A percentile compares a stretch with the other conserved stretches of the same genome.
phyloP scores from a whole-genome alignment of 2,888 invertebrate species.

The Drosophila fungiperda region DNA sequence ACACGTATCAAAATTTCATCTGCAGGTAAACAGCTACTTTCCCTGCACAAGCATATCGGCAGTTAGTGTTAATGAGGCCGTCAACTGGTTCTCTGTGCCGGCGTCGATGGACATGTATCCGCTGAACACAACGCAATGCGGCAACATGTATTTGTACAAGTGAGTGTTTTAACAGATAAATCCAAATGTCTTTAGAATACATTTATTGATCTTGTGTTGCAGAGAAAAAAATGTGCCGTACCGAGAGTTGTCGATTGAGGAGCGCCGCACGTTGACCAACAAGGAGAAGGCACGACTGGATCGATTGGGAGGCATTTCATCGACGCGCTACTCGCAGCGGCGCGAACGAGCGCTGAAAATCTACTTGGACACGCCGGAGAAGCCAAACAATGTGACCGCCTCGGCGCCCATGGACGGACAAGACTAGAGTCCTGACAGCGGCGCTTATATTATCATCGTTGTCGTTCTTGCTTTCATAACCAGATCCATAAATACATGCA shows the following conservation, averaged over 20 bases:
- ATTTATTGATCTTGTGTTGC: constrained; percentile 17
- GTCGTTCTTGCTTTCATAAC: constrained; percentile 22
- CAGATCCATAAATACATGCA: constrained; percentile 29
- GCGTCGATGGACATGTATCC: constrained; percentile 87
- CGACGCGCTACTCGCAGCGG: constrained; percentile 87
- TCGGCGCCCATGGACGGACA: constrained; percentile 67
- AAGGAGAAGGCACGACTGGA: constrained; percentile 87
- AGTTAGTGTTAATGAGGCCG: constrained; percentile 87
- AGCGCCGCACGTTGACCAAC: constrained; percentile 87
- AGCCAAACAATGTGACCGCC: constrained; percentile 71
- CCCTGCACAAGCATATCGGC: constrained; percentile 88
- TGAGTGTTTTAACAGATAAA: constrained; percentile 72
- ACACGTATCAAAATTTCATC: background rate
- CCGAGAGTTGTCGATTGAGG: constrained; percentile 87
- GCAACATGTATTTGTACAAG: constrained; percentile 89
- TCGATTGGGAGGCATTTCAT: constrained; percentile 83
- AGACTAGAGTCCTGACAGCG: constrained; percentile 46
- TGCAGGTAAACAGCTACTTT: constrained; percentile 85
- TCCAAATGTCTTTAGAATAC: background rate
- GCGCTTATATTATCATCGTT: constrained; percentile 14
- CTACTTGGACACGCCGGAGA: constrained; percentile 87
- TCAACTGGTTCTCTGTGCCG: constrained; percentile 88
- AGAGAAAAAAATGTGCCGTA: constrained; percentile 88
- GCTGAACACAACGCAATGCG: constrained; percentile 87
- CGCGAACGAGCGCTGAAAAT: constrained; percentile 91